Conservation (phyloP, 2,113 vertebrate genomes). For the mouse (Mus musculus) region GRCm39 chr2:142289001-142289500, state of each 20-base stretch:
- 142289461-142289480: constrained; percentile 42
- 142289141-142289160: neutral
- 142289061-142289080: constrained; percentile 38
- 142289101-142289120: neutral
- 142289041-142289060: neutral
- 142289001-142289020: neutral
- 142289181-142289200: constrained; percentile 15
- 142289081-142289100: constrained; percentile 35
- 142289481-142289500: constrained; percentile 36
- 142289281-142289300: constrained; percentile 46
- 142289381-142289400: constrained; percentile 63
- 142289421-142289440: constrained; percentile 38
- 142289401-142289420: constrained; percentile 42
- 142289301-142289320: constrained; percentile 55
- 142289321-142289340: constrained; percentile 36
- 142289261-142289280: constrained; percentile 15
- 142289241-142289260: constrained; percentile 49
- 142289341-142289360: constrained; percentile 48
- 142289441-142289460: constrained; percentile 62
- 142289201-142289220: neutral
- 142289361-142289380: constrained; percentile 64
- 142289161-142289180: neutral
- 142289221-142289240: constrained; percentile 18
- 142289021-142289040: neutral
- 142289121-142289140: neutral